These are phyloP conservation scores for Salvelinus sp. DNA, from an alignment of 2,113 vertebrate species.

Conservation along the genomic window DNA sequence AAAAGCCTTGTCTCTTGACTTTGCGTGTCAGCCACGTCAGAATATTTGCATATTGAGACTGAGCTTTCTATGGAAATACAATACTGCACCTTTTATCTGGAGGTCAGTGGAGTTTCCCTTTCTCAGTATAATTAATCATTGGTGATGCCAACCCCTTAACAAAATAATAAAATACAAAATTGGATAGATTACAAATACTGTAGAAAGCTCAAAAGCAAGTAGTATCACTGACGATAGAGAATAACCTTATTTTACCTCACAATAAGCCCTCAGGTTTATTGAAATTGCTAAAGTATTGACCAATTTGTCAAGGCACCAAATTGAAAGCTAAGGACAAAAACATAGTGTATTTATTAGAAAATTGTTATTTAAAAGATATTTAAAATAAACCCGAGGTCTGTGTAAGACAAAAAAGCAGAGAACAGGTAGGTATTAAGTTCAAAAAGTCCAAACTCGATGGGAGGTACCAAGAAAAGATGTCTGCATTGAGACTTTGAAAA, in stretches of 20 bases:
- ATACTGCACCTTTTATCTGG: constrained; percentile 14
- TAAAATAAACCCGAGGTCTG: constrained; percentile 63
- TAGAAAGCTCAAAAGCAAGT: constrained; percentile 72
- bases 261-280: constrained; percentile 73
- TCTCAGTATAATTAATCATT: not conserved
- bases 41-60: constrained; percentile 45
- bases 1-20: constrained; percentile 63
- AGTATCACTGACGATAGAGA: constrained; percentile 46
- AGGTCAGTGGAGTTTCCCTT: constrained; percentile 21
- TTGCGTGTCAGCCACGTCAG: constrained; percentile 43
- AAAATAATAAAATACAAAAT: not conserved
- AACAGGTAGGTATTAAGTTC: constrained; percentile 72
- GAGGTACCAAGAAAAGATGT: constrained; percentile 44
- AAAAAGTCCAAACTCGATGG: constrained; percentile 44
- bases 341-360: not conserved
- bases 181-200: constrained; percentile 27
- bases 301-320: not conserved
- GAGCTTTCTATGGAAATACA: constrained; percentile 69
- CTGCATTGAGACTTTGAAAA: constrained; percentile 70
- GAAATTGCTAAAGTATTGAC: not conserved
- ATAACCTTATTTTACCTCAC: constrained; percentile 16
- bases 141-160: constrained; percentile 7
- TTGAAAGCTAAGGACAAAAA: not conserved
- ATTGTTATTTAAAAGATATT: not conserved
- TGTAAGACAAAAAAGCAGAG: constrained; percentile 49